phyloP scores from a whole-genome alignment of 1,140 invertebrate species.

The Dufourea novaeangliae region DNA sequence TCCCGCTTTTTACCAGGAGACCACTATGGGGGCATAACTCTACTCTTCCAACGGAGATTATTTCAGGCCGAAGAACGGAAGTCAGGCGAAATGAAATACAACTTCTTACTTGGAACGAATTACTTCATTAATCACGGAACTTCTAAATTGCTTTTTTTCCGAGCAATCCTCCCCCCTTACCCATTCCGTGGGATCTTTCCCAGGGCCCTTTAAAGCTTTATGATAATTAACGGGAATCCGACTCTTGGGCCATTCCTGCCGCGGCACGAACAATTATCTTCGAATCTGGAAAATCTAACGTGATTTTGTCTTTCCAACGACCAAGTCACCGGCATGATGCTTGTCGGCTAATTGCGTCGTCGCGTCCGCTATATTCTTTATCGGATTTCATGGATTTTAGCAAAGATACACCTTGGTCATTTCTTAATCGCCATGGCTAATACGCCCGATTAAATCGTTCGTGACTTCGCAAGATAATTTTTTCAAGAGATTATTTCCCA shows the following conservation, averaged over 20 bases:
- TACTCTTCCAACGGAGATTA: slow-evolving; percentile 22
- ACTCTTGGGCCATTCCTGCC: neutral
- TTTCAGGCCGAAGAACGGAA: slow-evolving; percentile 8
- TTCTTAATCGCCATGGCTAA: neutral
- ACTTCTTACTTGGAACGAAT: slow-evolving; percentile 45
- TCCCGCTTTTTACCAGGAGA: neutral
- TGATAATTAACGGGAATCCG: slow-evolving; percentile 37
- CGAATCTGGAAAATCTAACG: too few relatives aligned
- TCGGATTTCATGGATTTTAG: too few relatives aligned
- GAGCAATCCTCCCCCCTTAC: too few relatives aligned
- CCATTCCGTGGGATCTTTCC: neutral
- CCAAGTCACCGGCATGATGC: too few relatives aligned
- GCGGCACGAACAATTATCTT: slow-evolving; percentile 3
- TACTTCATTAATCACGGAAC: slow-evolving; percentile 45
- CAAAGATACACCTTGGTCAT: too few relatives aligned
- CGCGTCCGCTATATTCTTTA: too few relatives aligned
- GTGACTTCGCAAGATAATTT: neutral
- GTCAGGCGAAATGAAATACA: slow-evolving; percentile 39
- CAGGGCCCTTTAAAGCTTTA: slow-evolving; percentile 17
- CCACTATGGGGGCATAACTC: slow-evolving; percentile 13
- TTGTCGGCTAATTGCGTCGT: neutral
- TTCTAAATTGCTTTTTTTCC: slow-evolving; percentile 30
- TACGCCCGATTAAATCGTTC: neutral
- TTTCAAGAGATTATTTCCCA: too few relatives aligned
- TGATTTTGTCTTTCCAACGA: too few relatives aligned